These are phyloP conservation scores for Tenebrio molitor DNA, from an alignment of 1,140 invertebrate species.

Conservation along the genomic window DNA sequence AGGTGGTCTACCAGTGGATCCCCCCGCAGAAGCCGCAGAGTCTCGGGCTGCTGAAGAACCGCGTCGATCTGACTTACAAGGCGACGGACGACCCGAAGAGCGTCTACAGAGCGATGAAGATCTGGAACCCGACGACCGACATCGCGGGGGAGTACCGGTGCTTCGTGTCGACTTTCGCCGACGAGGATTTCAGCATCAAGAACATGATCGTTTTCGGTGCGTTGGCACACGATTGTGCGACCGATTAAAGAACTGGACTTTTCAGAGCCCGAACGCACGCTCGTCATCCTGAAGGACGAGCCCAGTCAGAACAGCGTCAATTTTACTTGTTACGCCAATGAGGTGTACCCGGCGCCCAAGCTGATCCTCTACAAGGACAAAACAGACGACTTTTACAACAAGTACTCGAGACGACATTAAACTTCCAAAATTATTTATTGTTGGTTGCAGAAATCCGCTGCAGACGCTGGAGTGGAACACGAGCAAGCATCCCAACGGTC, in stretches of 20 bases:
- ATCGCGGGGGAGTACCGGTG: constrained; percentile 78
- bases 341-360: constrained; percentile 67
- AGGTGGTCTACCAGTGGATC: constrained; percentile 80
- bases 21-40: constrained; percentile 69
- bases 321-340: constrained; percentile 66
- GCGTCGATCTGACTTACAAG: constrained; percentile 73
- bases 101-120: constrained; percentile 77
- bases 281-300: constrained; percentile 55
- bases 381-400: constrained; percentile 54
- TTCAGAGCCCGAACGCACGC: constrained; percentile 61
- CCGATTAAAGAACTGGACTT: no score
- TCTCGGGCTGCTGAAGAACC: constrained; percentile 68
- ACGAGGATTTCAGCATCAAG: constrained; percentile 72
- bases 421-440: not conserved
- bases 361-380: constrained; percentile 62
- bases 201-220: constrained; percentile 77
- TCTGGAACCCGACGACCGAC: constrained; percentile 75
- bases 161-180: constrained; percentile 74
- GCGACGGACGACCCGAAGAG: constrained; percentile 72
- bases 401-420: no score
- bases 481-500: constrained; percentile 55
- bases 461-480: constrained; percentile 61
- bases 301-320: constrained; percentile 61
- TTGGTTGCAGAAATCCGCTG: constrained; percentile 25
- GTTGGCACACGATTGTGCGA: no score